These are phyloP conservation scores for Nycteola revayana DNA, from an alignment of 2,888 invertebrate genomes.

Conservation along the genomic window DNA sequence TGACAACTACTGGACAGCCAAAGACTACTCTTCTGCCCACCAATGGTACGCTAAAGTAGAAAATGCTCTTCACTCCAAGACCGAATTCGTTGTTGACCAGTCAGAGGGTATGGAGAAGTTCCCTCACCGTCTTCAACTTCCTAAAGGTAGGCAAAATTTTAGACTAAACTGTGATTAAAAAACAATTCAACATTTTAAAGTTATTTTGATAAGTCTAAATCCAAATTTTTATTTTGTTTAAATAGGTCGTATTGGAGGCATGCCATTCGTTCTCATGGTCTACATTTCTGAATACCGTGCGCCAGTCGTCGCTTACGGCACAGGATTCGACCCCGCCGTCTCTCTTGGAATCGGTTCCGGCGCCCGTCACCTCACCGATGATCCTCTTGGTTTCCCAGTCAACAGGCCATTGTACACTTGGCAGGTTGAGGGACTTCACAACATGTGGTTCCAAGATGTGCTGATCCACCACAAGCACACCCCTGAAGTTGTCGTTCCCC, in stretches of 20 bases:
- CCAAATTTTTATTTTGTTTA: background rate
- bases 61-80: slow-evolving; percentile 68
- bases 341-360: slow-evolving; percentile 75
- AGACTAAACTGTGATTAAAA: no score
- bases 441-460: slow-evolving; percentile 76
- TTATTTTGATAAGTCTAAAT: slow-evolving; percentile 1
- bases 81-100: slow-evolving; percentile 68
- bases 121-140: slow-evolving; percentile 84
- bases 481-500: slow-evolving; percentile 52
- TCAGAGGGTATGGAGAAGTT: slow-evolving; percentile 79
- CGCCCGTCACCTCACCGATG: slow-evolving; percentile 65
- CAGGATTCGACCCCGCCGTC: slow-evolving; percentile 69
- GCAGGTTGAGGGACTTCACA: slow-evolving; percentile 57
- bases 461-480: slow-evolving; percentile 76
- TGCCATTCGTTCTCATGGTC: slow-evolving; percentile 83
- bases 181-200: no score
- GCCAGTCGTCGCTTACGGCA: slow-evolving; percentile 57
- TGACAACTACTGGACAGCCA: slow-evolving; percentile 79
- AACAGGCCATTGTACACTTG: slow-evolving; percentile 73
- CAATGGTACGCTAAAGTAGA: slow-evolving; percentile 71
- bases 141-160: slow-evolving; percentile 82
- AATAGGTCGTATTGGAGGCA: slow-evolving; percentile 74
- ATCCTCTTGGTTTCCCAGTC: slow-evolving; percentile 80
- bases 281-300: slow-evolving; percentile 79
- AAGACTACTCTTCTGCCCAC: slow-evolving; percentile 73